Conservation (phyloP, 30 jellyfish, hydroid and myxozoan genomes). For the Aurelia aurita region DNA sequence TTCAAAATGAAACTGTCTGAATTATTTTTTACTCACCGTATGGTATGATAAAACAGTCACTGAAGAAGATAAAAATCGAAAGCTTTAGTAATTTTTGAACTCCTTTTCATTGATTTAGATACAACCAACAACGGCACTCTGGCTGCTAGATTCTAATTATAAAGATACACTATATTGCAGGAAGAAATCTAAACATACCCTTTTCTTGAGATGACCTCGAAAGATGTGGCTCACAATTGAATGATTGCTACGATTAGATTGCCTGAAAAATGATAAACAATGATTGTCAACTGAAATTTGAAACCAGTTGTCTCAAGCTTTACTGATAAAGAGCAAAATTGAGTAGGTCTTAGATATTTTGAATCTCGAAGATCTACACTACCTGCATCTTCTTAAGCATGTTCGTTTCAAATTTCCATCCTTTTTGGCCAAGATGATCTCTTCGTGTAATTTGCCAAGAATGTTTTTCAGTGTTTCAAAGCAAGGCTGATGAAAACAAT, state of each 20-base stretch:
- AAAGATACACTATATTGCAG: background rate
- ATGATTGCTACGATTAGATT: slow-evolving; percentile 64
- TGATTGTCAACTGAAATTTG: no score
- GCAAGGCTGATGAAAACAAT: slow-evolving; percentile 21
- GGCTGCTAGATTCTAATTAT: no score
- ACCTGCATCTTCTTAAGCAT: slow-evolving; percentile 75
- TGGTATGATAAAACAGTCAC: no score
- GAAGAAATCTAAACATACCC: slow-evolving; percentile 27
- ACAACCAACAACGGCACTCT: no score
- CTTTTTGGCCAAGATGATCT: slow-evolving; percentile 61
- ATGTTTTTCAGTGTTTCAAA: slow-evolving; percentile 58
- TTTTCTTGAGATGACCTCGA: slow-evolving; percentile 79
- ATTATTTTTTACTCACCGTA: no score
- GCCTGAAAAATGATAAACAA: slow-evolving; percentile 20
- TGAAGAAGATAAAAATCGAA: no score
- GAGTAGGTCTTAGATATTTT: no score
- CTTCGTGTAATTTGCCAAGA: slow-evolving; percentile 59
- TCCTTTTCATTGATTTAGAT: no score
- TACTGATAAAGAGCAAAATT: no score
- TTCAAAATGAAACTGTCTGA: no score
- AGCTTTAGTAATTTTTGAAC: no score
- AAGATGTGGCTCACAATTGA: slow-evolving; percentile 78
- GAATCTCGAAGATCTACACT: background rate
- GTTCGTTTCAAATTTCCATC: slow-evolving; percentile 58
- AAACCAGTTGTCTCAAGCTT: no score